Evolutionary conservation across 1,140 invertebrate genomes (phyloP).

Genomic region (Drosophila nigromelanica): DNA sequence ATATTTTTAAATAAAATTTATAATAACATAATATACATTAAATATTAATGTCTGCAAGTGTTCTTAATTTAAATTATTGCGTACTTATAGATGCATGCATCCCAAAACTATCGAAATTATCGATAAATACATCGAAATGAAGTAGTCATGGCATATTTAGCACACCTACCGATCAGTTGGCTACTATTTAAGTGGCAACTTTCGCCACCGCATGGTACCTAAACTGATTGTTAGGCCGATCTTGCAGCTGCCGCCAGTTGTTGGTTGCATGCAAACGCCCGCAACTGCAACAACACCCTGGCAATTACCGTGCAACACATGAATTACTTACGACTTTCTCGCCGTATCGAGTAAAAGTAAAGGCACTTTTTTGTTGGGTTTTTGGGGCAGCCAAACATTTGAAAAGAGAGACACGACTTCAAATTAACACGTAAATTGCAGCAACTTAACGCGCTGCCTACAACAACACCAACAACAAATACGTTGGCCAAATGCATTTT

Average conservation of each 20-base stretch:
- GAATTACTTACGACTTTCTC: conserved; percentile 72
- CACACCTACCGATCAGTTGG: conserved; percentile 3
- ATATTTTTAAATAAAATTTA: too few relatives aligned
- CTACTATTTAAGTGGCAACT: conserved; percentile 28
- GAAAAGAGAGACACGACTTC: conserved; percentile 63
- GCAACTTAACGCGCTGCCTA: conserved; percentile 67
- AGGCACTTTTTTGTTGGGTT: conserved; percentile 3
- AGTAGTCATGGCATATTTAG: neutral
- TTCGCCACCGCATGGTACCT: conserved; percentile 13
- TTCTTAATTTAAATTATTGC: too few relatives aligned
- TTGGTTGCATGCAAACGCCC: conserved; percentile 34
- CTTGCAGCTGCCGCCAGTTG: conserved; percentile 39
- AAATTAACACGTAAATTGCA: conserved; percentile 82
- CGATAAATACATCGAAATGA: conserved; percentile 9
- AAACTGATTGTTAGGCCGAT: conserved; percentile 25
- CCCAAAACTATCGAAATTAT: neutral
- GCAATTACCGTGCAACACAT: conserved; percentile 74
- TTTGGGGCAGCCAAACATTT: conserved; percentile 53
- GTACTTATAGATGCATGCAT: too few relatives aligned
- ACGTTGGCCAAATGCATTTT: conserved; percentile 33
- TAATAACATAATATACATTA: too few relatives aligned
- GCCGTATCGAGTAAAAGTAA: conserved; percentile 61
- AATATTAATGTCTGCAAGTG: too few relatives aligned
- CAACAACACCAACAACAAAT: conserved; percentile 22
- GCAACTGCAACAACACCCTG: conserved; percentile 17